These are phyloP conservation scores for Semnornis frantzii DNA, from an alignment of 2,113 vertebrate species.

Conservation along the genomic window DNA sequence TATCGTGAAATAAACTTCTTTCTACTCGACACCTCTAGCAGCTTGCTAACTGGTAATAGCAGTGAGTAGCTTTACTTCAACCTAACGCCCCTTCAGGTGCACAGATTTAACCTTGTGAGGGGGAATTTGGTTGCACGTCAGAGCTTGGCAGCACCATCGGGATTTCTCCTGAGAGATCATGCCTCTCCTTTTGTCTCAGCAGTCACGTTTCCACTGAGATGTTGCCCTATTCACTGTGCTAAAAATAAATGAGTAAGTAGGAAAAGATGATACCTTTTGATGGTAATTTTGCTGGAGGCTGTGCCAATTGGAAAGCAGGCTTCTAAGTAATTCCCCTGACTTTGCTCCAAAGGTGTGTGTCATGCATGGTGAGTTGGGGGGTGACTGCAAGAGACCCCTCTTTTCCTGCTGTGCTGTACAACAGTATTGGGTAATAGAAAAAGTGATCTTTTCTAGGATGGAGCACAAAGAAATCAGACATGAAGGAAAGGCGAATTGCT, in stretches of 20 bases:
- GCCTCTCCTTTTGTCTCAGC: not conserved
- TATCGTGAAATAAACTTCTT: not conserved
- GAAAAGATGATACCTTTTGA: not conserved
- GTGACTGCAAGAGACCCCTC: not conserved
- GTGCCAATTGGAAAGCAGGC: not conserved
- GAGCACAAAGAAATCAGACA: not conserved
- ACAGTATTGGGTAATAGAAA: not conserved
- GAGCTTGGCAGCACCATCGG: not conserved
- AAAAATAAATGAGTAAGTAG: not conserved
- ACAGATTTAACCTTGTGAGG: not conserved
- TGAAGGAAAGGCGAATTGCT: not conserved
- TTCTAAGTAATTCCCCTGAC: not conserved
- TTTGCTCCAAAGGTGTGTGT: not conserved
- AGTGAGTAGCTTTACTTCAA: not conserved
- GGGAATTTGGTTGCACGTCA: not conserved
- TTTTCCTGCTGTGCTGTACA: not conserved
- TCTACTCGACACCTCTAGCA: not conserved
- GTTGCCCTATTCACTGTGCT: not conserved
- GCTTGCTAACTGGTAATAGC: not conserved
- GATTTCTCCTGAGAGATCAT: not conserved
- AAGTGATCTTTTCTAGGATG: not conserved
- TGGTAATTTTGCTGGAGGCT: not conserved
- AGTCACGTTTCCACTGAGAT: not conserved
- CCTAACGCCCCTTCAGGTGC: not conserved
- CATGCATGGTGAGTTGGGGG: rapidly evolving